phyloP scores from a whole-genome alignment of 2,888 invertebrate species.

The Oligia latruncula region DNA sequence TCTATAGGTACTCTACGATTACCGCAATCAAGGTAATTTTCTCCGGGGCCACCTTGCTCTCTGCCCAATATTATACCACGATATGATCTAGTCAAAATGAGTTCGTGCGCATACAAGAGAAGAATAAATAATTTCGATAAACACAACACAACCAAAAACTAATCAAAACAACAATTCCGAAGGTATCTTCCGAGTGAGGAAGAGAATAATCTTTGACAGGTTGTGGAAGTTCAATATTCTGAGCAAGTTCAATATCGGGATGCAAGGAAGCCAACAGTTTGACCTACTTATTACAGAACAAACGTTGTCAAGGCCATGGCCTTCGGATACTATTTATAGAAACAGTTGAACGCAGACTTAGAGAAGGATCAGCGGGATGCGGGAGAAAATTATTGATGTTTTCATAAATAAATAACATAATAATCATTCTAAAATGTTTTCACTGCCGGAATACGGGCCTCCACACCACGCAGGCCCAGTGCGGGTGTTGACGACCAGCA shows the following conservation, averaged over 20 bases:
- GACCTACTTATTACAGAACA: conserved; percentile 64
- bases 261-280: conserved; percentile 41
- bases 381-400: background rate
- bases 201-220: conserved; percentile 13
- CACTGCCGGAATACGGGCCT: background rate
- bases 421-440: accelerated
- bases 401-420: background rate
- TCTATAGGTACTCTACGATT: background rate
- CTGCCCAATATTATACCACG: background rate
- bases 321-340: conserved; percentile 48
- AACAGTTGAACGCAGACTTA: background rate
- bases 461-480: too few species aligned
- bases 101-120: background rate
- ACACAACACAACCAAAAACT: background rate
- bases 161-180: conserved; percentile 10
- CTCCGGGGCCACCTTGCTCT: background rate
- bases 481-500: too few species aligned
- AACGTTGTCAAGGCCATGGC: conserved; percentile 55
- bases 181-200: background rate
- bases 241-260: conserved; percentile 29
- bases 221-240: conserved; percentile 29
- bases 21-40: background rate
- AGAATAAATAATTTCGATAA: background rate
- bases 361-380: background rate
- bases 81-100: background rate